Evolutionary conservation across 2,113 vertebrate species (phyloP), one percentile per base, ranked within the genome.

Genomic region (Edolisoma coerulescens): DNA sequence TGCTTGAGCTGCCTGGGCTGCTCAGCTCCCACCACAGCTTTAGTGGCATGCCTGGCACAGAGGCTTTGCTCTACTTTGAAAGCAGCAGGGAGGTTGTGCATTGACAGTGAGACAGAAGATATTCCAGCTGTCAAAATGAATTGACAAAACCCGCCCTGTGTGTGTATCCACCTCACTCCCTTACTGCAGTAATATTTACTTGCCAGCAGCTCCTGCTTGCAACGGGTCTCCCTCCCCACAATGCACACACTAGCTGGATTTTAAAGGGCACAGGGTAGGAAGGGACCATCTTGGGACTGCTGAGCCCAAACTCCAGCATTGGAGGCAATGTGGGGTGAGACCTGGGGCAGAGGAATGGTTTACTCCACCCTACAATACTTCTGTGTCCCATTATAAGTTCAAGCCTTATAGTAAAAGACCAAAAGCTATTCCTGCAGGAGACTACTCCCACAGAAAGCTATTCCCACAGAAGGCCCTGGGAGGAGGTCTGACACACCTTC

Each of bases 321-420:
- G 1, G 26, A 33, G 45, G 17, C 28, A 33, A 32, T 11, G 27
- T 30, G 27, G 8, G 8, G 21, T 30, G 39, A 63, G n/a, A 59
- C 3, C 5, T 14, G 15, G 13, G 17, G 21, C 56, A 91, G 52
- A 80, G 50, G 32, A 35, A 41, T 12, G 6, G 23, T n/a, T 45
- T n/a, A 11, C 16, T 32, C 10, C 2, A 1, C 24, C 33, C 52
- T n/a, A 12, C 2, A 2, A 4, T 35, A 27, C 41, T 85, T 54
- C 30, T 47, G 39, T 3, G 8, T 37, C 45, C 21, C 5, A 4
- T 26, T 47, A 10, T 10, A 39, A 77, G 6, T 20, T 65, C 45
- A 76, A 42, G 33, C 7, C 14, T 47, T 32, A 4, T 11, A 24
- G 33, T 64, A 35, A 65, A 85, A 68, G 44, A 45, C 9, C 0